Evolutionary conservation across 2,113 vertebrate species (phyloP), one percentile per base, ranked within the genome.

Genomic region (Epinephelus cyanopodus): DNA sequence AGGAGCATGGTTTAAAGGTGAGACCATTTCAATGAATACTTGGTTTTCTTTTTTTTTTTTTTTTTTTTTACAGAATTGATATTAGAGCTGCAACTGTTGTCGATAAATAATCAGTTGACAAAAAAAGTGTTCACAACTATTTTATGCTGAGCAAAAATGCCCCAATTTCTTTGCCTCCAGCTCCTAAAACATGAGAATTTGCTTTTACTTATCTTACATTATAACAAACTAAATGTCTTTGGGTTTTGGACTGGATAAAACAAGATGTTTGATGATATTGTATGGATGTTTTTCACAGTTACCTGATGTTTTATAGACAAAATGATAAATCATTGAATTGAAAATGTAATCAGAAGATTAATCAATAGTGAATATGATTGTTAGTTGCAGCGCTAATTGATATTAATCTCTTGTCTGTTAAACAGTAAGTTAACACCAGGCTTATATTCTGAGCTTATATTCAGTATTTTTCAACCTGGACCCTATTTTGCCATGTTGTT

Each of bases 1-100:
- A 0, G 98, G 97, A 1, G 98, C 98, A 1, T 99, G 98, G 98
- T 99, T 99, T 88, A 99, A 99, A 97, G 98, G 98, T 99, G 56
- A 92, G 92, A 42, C 13, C 5, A 13, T 45, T 7, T 45, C 0
- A 13, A 45, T 47, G 21, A 5, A 54, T 33, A 54, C 29, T 64
- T n/a, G 11, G n/a, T 57, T 67, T 50, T 50, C 6, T 37, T 37
- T n/a, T n/a, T n/a, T n/a, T n/a, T n/a, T n/a, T n/a, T n/a, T n/a
- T n/a, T n/a, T n/a, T n/a, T n/a, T n/a, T n/a, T n/a, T n/a, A n/a
- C n/a, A n/a, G n/a, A n/a, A n/a, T n/a, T n/a, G n/a, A n/a, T n/a
- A 33, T 48, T 12, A 19, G 53, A 68, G 54, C 45, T 5, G 9
- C 9, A n/a, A 25, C 0, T 27, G 48, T 18, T 17, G 42, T 66